Evolutionary conservation across 2,797 vertebrate species (phyloP).

Genomic region (Sebastes glaucus): DNA sequence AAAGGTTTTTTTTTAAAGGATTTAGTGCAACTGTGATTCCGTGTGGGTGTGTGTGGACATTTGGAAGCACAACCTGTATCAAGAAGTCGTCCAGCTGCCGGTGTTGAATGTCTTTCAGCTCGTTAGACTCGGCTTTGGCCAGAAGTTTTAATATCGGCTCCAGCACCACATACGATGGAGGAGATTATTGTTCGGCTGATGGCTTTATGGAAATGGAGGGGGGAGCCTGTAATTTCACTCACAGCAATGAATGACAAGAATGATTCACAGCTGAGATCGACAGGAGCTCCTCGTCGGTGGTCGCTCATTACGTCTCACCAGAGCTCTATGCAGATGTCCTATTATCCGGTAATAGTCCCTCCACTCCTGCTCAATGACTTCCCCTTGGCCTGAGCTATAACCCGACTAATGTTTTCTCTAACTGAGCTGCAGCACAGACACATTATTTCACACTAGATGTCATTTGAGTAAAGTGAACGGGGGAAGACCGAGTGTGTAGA

Average conservation of each 20-base stretch:
- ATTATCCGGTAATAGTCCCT: slow-evolving; percentile 42
- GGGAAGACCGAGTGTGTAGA: background rate
- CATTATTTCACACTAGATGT: background rate
- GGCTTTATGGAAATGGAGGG: slow-evolving; percentile 18
- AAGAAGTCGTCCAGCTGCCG: slow-evolving; percentile 23
- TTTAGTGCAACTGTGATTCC: background rate
- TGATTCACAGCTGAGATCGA: slow-evolving; percentile 45
- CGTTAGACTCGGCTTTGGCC: slow-evolving; percentile 5
- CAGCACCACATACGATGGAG: background rate
- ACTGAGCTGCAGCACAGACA: background rate
- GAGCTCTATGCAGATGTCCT: slow-evolving; percentile 53
- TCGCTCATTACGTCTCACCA: slow-evolving; percentile 18
- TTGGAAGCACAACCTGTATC: slow-evolving; percentile 8
- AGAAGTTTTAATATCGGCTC: slow-evolving; percentile 15
- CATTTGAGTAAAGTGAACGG: background rate
- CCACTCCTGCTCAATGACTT: slow-evolving; percentile 38
- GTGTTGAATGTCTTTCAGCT: slow-evolving; percentile 22
- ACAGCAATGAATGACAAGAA: slow-evolving; percentile 17
- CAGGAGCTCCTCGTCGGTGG: slow-evolving; percentile 27
- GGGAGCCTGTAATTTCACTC: slow-evolving; percentile 37
- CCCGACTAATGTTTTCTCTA: background rate
- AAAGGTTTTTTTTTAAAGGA: background rate
- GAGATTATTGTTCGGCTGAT: slow-evolving; percentile 47
- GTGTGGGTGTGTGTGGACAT: background rate
- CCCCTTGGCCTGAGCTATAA: slow-evolving; percentile 20